Percentiles rank a stretch among this genome's conserved stretches.
phyloP scores from a whole-genome alignment of 2,797 vertebrate genomes.

The Leucoraja ocellata region DNA sequence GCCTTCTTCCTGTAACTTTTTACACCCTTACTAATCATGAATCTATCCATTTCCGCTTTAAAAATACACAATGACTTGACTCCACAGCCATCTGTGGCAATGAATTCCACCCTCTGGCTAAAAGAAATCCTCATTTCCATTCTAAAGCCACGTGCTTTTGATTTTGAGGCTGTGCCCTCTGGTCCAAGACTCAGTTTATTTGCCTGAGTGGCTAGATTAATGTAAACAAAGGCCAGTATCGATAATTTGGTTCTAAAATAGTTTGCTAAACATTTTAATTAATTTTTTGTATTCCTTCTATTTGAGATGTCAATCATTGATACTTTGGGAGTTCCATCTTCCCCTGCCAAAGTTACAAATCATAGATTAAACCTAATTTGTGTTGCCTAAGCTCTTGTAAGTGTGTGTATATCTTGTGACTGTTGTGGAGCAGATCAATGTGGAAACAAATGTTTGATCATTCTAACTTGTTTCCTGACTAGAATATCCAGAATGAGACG shows the following conservation, averaged over 20 bases:
- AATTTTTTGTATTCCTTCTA: background rate
- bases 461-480: conserved; percentile 16
- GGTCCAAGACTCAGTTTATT: background rate
- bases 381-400: background rate
- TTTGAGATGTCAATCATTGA: background rate
- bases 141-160: too few relatives aligned
- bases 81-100: too few relatives aligned
- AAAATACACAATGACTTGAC: too few relatives aligned
- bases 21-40: too few relatives aligned
- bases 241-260: background rate
- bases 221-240: background rate
- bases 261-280: background rate
- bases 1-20: too few relatives aligned
- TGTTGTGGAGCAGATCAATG: background rate
- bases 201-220: background rate
- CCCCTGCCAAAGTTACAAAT: background rate
- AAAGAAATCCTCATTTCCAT: too few relatives aligned
- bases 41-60: too few relatives aligned
- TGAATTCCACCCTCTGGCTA: too few relatives aligned
- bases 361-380: background rate
- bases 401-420: background rate
- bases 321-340: background rate
- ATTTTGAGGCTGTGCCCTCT: too few relatives aligned
- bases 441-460: background rate
- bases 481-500: conserved; percentile 67